Evolutionary conservation across 2,888 invertebrate species (phyloP).

Genomic region (Prenolepis imparis): DNA sequence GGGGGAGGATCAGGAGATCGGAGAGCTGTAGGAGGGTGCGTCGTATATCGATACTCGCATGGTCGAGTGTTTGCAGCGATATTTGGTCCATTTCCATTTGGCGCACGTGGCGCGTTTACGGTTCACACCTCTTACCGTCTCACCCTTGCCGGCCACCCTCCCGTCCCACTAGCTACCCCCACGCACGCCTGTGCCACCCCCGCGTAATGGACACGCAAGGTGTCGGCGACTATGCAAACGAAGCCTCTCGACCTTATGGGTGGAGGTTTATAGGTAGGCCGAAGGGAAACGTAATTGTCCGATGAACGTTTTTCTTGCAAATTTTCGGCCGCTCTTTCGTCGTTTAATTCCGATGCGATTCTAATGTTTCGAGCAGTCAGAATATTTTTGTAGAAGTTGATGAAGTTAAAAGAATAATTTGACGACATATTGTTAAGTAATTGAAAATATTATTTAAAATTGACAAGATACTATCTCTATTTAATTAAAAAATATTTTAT

Average conservation of each 20-base stretch:
- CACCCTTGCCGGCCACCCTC: conserved; percentile 60
- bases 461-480: not conserved
- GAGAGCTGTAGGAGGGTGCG: conserved; percentile 78
- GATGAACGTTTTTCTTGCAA: conserved; percentile 50
- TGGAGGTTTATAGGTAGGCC: conserved; percentile 64
- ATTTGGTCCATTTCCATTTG: conserved; percentile 86
- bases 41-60: conserved; percentile 83
- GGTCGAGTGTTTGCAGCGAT: conserved; percentile 84
- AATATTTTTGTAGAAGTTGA: not conserved
- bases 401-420: not conserved
- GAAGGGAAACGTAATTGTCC: conserved; percentile 58
- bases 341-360: conserved; percentile 24
- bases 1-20: conserved; percentile 71
- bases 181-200: conserved; percentile 65
- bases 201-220: conserved; percentile 84
- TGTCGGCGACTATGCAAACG: conserved; percentile 83
- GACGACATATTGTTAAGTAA: not conserved
- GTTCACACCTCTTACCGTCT: conserved; percentile 83
- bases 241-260: conserved; percentile 76
- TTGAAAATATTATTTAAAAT: not conserved
- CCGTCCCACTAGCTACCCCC: conserved; percentile 43
- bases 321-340: conserved; percentile 33
- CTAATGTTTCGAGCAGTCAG: conserved; percentile 10
- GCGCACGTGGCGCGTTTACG: conserved; percentile 85
- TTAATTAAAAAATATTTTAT: not conserved